These are phyloP conservation scores for Scelioninae gen. 2 DNA, from an alignment of 2,888 invertebrate genomes.

Conservation along the genomic window DNA sequence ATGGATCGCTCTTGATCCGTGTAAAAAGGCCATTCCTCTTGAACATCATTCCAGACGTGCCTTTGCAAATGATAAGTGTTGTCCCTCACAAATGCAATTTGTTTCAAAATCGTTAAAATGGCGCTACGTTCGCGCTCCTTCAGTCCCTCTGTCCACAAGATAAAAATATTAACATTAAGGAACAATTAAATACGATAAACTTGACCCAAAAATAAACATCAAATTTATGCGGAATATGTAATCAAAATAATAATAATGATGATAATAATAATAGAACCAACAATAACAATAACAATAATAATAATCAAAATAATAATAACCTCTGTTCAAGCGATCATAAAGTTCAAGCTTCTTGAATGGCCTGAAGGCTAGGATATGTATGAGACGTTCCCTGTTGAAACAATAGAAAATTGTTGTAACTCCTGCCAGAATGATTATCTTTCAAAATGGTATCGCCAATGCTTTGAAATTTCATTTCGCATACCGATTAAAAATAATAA, in stretches of 20 bases:
- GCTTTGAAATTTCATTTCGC: conserved; percentile 3
- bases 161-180: not conserved
- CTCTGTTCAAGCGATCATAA: conserved; percentile 82
- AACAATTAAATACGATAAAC: conserved; percentile 61
- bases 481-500: too few species aligned
- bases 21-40: conserved; percentile 96
- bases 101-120: conserved; percentile 86
- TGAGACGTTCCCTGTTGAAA: conserved; percentile 91
- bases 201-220: not conserved
- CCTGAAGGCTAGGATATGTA: conserved; percentile 94
- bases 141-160: conserved; percentile 86
- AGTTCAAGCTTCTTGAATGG: conserved; percentile 96
- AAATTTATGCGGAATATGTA: conserved; percentile 14
- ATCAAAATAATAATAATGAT: too few species aligned
- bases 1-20: conserved; percentile 91
- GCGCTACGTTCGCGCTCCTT: conserved; percentile 87
- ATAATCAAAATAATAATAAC: conserved; percentile 37
- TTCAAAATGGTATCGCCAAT: not conserved
- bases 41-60: conserved; percentile 94
- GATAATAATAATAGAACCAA: conserved; percentile 1
- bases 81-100: conserved; percentile 89
- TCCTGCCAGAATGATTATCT: not conserved
- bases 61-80: conserved; percentile 92
- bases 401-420: conserved; percentile 19
- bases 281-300: conserved; percentile 12